Conservation (phyloP, 1,140 invertebrate species). For the Globodera rostochiensis region DNA sequence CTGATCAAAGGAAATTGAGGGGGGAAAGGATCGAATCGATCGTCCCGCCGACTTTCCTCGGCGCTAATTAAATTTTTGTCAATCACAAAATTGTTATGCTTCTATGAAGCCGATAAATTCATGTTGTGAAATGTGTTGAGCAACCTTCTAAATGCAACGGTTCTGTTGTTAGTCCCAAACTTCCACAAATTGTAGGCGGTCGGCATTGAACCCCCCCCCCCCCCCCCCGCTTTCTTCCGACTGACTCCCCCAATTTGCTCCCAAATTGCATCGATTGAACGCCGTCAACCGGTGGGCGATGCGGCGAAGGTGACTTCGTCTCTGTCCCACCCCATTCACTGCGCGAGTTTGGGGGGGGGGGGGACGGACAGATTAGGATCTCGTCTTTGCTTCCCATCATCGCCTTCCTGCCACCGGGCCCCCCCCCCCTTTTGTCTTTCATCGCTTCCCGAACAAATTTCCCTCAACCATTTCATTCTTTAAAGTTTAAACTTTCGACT, state of each 20-base stretch:
- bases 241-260: background rate
- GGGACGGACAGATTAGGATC: constrained; percentile 3
- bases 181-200: background rate
- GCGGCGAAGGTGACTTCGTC: constrained; percentile 9
- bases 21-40: background rate
- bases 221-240: too few relatives aligned
- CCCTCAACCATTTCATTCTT: background rate
- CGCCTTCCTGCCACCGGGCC: background rate
- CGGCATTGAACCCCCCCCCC: too few relatives aligned
- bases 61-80: background rate
- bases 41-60: background rate
- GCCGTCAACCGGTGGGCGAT: background rate
- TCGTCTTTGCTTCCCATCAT: background rate
- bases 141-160: too few relatives aligned
- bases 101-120: background rate
- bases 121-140: background rate
- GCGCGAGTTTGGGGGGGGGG: background rate
- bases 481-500: background rate
- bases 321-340: background rate
- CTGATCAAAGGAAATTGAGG: constrained; percentile 58
- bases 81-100: background rate
- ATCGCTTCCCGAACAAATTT: background rate
- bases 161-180: background rate
- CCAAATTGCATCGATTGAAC: background rate
- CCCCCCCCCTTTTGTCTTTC: background rate